Conservation (phyloP, 1,140 invertebrate species). For the Hylyphantes graminicola region DNA sequence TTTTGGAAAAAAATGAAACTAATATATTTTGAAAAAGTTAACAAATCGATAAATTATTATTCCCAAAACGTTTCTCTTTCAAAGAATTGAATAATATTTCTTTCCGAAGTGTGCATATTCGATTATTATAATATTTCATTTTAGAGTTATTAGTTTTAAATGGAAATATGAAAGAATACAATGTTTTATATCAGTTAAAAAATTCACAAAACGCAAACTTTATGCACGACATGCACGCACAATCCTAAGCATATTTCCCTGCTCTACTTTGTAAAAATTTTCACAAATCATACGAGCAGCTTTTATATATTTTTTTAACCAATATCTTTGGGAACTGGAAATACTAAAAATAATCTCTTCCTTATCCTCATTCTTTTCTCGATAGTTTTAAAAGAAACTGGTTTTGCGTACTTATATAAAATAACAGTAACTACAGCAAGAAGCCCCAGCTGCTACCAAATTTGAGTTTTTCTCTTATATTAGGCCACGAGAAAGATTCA, state of each 20-base stretch:
- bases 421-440: slow-evolving; percentile 13
- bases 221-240: too few species aligned
- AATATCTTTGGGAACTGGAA: slow-evolving; percentile 17
- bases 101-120: too few species aligned
- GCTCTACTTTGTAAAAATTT: slow-evolving; percentile 22
- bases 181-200: too few species aligned
- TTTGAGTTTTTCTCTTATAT: slow-evolving; percentile 40
- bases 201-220: too few species aligned
- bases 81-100: too few species aligned
- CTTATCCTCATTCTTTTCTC: slow-evolving; percentile 13
- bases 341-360: not conserved
- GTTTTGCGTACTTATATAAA: slow-evolving; percentile 31
- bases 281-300: slow-evolving; percentile 22
- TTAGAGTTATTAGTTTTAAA: too few species aligned
- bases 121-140: too few species aligned
- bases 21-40: too few species aligned
- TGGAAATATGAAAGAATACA: too few species aligned
- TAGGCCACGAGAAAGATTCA: slow-evolving; percentile 36
- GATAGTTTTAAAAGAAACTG: slow-evolving; percentile 16
- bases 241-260: slow-evolving; percentile 4
- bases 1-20: too few species aligned
- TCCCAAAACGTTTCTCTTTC: too few species aligned
- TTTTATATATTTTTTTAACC: slow-evolving; percentile 10
- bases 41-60: too few species aligned
- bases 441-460: slow-evolving; percentile 35